Evolutionary conservation across 2,797 vertebrate genomes (phyloP), one percentile per base, ranked within the genome.

Genomic region (Epinephelus coioides): DNA sequence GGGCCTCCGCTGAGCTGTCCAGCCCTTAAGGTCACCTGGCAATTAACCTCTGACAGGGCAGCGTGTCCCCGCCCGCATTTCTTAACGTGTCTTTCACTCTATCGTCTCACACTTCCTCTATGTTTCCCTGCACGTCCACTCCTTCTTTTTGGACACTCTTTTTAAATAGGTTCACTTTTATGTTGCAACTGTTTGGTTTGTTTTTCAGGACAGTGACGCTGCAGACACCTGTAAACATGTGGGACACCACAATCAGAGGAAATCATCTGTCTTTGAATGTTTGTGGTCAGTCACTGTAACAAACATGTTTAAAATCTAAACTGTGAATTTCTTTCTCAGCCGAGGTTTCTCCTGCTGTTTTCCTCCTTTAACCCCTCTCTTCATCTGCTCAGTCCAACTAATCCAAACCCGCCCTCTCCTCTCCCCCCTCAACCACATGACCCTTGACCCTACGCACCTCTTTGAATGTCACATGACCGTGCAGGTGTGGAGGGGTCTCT

Each of bases 401-500:
- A 92, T 91, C 88, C 81, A 74, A 78, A 43, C 73, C 76, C 79
- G 40, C 44, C n/a, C 53, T 11, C 62, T 23, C 53, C 44, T 21
- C 73, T 2, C 76, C 68, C 73, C 43, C 62, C 84, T 75, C 65
- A 17, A 76, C 61, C 75, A 69, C 62, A 25, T 6, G 84, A 94
- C 95, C 95, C 82, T 77, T 92, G 91, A 94, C 95, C 95, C 89
- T 5, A 65, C 85, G 94, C 95, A 96, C 93, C 95, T 95, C 94
- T 94, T 90, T 90, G 83, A 89, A 85, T 90, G 94, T 96, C 97
- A 95, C 96, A 92, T 96, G 97, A 96, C 91, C 82, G 43, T 94
- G 97, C 97, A 98, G 97, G 97, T 98, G 97, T 98, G 96, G 95
- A 95, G 94, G 96, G 95, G 96, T 96, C 93, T 95, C 94, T 91